A percentile compares a stretch with the other conserved stretches of the same genome.
These are phyloP conservation scores for Escarpia spicata DNA, from an alignment of 2,888 invertebrate species.

Conservation along the genomic window DNA sequence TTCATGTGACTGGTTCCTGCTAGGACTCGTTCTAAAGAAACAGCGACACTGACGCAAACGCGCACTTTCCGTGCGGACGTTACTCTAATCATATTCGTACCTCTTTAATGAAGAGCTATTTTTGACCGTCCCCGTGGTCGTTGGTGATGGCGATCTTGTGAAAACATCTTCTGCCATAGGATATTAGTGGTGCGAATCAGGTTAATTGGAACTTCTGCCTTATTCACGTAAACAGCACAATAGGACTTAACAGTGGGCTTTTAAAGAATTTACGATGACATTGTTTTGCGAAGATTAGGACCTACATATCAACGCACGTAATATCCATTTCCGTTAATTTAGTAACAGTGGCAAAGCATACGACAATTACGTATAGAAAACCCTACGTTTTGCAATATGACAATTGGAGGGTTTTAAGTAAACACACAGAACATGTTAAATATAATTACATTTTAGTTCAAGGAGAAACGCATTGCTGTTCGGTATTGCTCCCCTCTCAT, in stretches of 20 bases:
- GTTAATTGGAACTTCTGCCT: background rate
- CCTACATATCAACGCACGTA: background rate
- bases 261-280: background rate
- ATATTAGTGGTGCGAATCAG: background rate
- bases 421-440: too few species aligned
- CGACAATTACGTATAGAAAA: too few species aligned
- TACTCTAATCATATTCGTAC: background rate
- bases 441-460: too few species aligned
- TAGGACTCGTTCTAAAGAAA: background rate
- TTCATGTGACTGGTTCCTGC: background rate
- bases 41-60: background rate
- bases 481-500: too few species aligned
- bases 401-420: too few species aligned
- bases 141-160: background rate
- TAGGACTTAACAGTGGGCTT: background rate
- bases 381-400: too few species aligned
- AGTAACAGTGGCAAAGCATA: too few species aligned
- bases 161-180: background rate
- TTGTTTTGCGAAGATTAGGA: background rate
- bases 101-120: constrained; percentile 13
- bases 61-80: background rate
- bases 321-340: background rate
- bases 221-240: background rate
- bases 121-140: background rate
- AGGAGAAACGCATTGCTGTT: too few species aligned